phyloP scores from a whole-genome alignment of 1,140 invertebrate genomes.

The Nomia melanderi region DNA sequence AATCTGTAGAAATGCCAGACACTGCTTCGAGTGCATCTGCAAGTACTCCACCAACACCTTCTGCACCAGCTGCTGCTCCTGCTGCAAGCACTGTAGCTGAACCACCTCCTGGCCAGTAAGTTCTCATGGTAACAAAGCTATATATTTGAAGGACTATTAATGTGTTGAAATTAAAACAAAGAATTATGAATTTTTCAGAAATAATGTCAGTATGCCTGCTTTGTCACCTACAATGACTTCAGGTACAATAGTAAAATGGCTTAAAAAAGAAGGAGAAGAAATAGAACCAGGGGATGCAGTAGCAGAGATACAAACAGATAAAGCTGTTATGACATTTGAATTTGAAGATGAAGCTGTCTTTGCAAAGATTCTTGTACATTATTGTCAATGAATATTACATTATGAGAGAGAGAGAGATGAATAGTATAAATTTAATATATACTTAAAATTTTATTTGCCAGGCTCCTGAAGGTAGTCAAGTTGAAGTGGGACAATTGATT shows the following conservation, averaged over 20 bases:
- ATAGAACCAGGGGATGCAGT: slow-evolving; percentile 91
- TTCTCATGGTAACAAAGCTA: neutral
- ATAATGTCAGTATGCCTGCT: slow-evolving; percentile 88
- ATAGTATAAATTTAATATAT: neutral
- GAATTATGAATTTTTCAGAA: slow-evolving; percentile 57
- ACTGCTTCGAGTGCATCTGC: slow-evolving; percentile 30
- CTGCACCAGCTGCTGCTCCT: slow-evolving; percentile 14
- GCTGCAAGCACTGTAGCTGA: slow-evolving; percentile 18
- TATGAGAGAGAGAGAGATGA: no score
- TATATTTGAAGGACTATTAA: neutral
- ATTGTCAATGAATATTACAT: slow-evolving; percentile 14
- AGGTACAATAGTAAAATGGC: slow-evolving; percentile 98
- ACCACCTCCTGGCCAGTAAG: slow-evolving; percentile 74
- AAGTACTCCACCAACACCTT: slow-evolving; percentile 6
- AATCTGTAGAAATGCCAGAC: slow-evolving; percentile 80
- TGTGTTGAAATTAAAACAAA: neutral
- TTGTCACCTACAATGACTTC: slow-evolving; percentile 99
- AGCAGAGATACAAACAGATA: slow-evolving; percentile 99
- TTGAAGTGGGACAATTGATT: slow-evolving; percentile 92
- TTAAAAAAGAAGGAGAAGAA: slow-evolving; percentile 97
- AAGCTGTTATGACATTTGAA: slow-evolving; percentile 99
- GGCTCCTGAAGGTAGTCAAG: slow-evolving; percentile 88
- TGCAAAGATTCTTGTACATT: slow-evolving; percentile 90
- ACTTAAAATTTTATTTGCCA: slow-evolving; percentile 74
- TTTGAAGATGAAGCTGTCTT: slow-evolving; percentile 98